These are phyloP conservation scores for Gephyroberyx darwinii DNA, from an alignment of 2,797 vertebrate species.

Conservation along the genomic window DNA sequence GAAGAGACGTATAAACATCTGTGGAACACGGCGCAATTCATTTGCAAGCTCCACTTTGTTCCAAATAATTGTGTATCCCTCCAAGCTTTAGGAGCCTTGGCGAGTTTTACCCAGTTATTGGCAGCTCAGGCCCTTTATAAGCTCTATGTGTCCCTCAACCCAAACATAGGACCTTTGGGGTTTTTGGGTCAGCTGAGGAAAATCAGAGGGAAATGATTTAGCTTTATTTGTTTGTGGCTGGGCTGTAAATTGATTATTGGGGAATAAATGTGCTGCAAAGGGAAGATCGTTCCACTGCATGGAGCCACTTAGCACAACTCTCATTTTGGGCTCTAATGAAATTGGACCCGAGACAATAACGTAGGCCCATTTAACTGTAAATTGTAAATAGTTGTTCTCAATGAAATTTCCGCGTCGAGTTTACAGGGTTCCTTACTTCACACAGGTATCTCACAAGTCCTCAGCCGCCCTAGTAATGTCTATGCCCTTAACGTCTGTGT, in stretches of 20 bases:
- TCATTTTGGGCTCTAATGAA: slow-evolving; percentile 33
- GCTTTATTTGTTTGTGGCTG: slow-evolving; percentile 28
- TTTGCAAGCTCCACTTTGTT: slow-evolving; percentile 30
- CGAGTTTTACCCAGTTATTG: slow-evolving; percentile 40
- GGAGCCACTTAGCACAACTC: slow-evolving; percentile 17
- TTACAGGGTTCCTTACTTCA: slow-evolving; percentile 6
- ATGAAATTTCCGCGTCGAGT: slow-evolving; percentile 50
- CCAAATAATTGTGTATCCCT: slow-evolving; percentile 26
- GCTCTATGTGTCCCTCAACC: slow-evolving; percentile 19
- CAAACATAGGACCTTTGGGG: neutral
- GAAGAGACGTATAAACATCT: slow-evolving; percentile 37
- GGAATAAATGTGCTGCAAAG: slow-evolving; percentile 21
- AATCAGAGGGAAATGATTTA: slow-evolving; percentile 20
- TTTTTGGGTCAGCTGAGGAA: slow-evolving; percentile 17
- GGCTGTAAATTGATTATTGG: slow-evolving; percentile 28
- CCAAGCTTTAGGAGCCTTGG: slow-evolving; percentile 29
- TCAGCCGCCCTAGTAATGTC: slow-evolving; percentile 4
- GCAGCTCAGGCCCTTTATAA: slow-evolving; percentile 25
- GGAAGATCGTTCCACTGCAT: slow-evolving; percentile 6
- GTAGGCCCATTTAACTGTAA: slow-evolving; percentile 29
- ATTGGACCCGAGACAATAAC: slow-evolving; percentile 37
- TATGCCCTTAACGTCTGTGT: slow-evolving; percentile 34
- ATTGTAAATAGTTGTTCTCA: slow-evolving; percentile 36
- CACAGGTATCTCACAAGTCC: slow-evolving; percentile 2
- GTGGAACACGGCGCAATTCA: slow-evolving; percentile 20